These are phyloP conservation scores for Puffinus mauretanicus DNA, from an alignment of 2,113 vertebrate genomes.

Conservation along the genomic window DNA sequence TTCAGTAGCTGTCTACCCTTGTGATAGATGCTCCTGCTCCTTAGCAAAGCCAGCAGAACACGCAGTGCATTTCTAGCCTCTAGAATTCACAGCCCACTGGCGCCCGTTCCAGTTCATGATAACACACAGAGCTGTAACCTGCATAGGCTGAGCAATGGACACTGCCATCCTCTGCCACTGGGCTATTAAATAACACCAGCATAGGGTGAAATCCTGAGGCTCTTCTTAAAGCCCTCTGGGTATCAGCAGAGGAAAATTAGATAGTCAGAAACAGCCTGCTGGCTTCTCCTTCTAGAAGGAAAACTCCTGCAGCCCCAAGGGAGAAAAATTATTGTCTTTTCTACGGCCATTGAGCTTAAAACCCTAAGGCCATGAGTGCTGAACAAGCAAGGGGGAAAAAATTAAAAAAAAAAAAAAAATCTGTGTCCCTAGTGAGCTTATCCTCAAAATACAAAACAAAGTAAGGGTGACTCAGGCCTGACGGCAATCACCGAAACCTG, in stretches of 20 bases:
- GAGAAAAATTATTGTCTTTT: not conserved
- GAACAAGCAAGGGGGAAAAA: not conserved
- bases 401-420: not conserved
- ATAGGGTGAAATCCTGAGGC: not conserved
- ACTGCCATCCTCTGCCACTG: not conserved
- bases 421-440: not conserved
- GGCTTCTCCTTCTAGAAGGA: not conserved
- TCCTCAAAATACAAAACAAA: not conserved
- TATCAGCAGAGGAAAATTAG: not conserved
- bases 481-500: not conserved
- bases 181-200: not conserved
- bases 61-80: not conserved
- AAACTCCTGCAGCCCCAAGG: not conserved
- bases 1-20: too few relatives aligned
- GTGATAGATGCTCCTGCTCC: not conserved
- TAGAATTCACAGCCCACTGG: not conserved
- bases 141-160: not conserved
- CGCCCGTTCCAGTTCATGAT: not conserved
- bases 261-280: not conserved
- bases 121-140: not conserved
- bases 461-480: not conserved
- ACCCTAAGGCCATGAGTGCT: not conserved
- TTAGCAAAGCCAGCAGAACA: not conserved
- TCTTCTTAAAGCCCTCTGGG: not conserved
- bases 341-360: not conserved